phyloP scores from a whole-genome alignment of 2,113 vertebrate species.

The Mola mola region DNA sequence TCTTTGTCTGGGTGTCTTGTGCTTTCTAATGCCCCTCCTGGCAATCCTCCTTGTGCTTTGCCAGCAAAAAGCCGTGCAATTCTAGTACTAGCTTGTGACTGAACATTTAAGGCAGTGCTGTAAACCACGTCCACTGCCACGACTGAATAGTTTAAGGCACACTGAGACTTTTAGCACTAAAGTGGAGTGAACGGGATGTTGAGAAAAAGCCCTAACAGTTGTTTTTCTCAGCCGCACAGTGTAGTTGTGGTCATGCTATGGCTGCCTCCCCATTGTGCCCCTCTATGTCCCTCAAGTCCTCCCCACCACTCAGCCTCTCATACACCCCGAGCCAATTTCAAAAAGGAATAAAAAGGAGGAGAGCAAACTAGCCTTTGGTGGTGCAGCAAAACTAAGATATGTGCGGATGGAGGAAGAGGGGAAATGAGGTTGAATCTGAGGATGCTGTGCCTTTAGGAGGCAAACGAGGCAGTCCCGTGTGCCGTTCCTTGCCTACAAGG shows the following conservation, averaged over 20 bases:
- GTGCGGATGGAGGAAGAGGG: conserved; percentile 26
- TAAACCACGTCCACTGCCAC: conserved; percentile 14
- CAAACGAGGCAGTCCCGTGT: conserved; percentile 9
- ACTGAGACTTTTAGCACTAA: background rate
- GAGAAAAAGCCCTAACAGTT: conserved; percentile 1
- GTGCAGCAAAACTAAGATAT: conserved; percentile 27
- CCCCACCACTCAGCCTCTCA: conserved; percentile 15
- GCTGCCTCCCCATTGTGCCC: conserved; percentile 4
- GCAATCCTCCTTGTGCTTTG: background rate
- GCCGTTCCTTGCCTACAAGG: conserved; percentile 1
- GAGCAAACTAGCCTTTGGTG: conserved; percentile 46
- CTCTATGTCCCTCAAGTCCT: conserved; percentile 12
- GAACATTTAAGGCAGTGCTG: conserved; percentile 19
- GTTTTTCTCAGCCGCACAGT: conserved; percentile 21
- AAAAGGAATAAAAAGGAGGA: conserved; percentile 50
- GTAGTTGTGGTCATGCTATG: conserved; percentile 18
- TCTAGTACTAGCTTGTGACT: conserved; percentile 41
- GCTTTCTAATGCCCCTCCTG: conserved; percentile 8
- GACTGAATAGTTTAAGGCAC: conserved; percentile 11
- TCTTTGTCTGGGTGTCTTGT: no score
- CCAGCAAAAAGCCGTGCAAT: conserved; percentile 12
- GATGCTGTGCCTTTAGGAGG: conserved; percentile 24
- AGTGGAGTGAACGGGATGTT: background rate
- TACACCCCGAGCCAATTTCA: conserved; percentile 22
- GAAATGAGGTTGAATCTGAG: conserved; percentile 32